These are phyloP conservation scores for Arion vulgaris DNA, from an alignment of 1,140 invertebrate genomes.

Conservation along the genomic window DNA sequence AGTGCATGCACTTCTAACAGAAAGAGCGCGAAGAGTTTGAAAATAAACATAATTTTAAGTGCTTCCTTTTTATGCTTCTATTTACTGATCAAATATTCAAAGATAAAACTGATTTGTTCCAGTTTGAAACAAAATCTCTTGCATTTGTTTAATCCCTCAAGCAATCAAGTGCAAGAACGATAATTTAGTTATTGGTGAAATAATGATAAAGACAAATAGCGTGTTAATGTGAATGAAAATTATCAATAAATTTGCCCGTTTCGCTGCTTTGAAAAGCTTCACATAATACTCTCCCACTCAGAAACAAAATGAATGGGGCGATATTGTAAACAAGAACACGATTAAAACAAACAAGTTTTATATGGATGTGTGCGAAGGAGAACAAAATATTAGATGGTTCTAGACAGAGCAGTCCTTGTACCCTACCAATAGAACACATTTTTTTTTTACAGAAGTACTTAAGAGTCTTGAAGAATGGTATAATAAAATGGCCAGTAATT, in stretches of 20 bases:
- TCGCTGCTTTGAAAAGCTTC: neutral
- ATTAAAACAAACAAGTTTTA: neutral
- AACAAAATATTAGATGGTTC: too few species aligned
- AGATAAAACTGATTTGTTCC: too few species aligned
- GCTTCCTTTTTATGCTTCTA: too few species aligned
- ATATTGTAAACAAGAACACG: neutral
- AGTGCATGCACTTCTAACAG: too few species aligned
- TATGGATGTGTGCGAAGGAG: too few species aligned
- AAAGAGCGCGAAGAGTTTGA: too few species aligned
- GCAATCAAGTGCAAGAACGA: neutral
- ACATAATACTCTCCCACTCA: neutral
- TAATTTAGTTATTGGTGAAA: neutral
- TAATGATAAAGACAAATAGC: neutral
- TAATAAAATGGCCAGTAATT: neutral
- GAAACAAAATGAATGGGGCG: neutral
- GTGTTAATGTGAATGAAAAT: neutral
- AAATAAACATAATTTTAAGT: too few species aligned
- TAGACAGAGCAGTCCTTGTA: too few species aligned
- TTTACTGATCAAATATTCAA: too few species aligned
- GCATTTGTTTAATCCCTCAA: neutral
- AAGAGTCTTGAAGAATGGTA: neutral
- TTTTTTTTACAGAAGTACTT: neutral
- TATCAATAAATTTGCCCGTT: neutral
- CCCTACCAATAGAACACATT: too few species aligned
- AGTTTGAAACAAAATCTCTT: neutral